Evolutionary conservation across 2,797 vertebrate genomes (phyloP).

Genomic region (Gymnodraco acuticeps): DNA sequence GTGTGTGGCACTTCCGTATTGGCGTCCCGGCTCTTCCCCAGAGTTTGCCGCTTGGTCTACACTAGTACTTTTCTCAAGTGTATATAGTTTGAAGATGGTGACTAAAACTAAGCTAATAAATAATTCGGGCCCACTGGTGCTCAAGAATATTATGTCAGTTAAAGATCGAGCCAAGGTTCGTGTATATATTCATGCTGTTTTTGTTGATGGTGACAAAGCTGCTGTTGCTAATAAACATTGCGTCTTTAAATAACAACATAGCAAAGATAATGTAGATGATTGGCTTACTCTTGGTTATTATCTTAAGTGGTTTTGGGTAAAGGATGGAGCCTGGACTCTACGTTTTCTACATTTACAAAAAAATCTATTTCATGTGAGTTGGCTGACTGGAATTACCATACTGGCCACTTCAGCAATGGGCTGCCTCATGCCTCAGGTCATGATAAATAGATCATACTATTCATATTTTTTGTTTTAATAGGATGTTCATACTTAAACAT

Average conservation of each 20-base stretch:
- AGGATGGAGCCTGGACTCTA: neutral
- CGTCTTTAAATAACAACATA: neutral
- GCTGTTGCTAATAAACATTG: neutral
- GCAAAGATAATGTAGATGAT: neutral
- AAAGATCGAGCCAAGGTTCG: neutral
- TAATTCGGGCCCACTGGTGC: neutral
- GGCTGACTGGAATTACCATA: neutral
- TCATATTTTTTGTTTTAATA: neutral
- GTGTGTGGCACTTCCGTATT: no score
- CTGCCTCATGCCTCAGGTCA: neutral
- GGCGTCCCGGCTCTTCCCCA: no score
- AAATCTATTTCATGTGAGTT: no score
- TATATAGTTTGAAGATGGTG: conserved; percentile 5
- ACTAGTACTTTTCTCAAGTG: neutral
- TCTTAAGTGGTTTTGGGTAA: no score
- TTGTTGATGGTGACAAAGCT: neutral
- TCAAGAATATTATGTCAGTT: no score
- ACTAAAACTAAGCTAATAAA: conserved; percentile 7
- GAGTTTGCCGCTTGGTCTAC: no score
- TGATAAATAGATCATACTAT: neutral
- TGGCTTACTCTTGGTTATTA: no score
- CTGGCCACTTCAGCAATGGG: neutral
- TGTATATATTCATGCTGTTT: neutral
- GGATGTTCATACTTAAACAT: neutral
- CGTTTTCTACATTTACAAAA: no score